phyloP scores from a whole-genome alignment of 2,113 vertebrate genomes.

The Limanda limanda region DNA sequence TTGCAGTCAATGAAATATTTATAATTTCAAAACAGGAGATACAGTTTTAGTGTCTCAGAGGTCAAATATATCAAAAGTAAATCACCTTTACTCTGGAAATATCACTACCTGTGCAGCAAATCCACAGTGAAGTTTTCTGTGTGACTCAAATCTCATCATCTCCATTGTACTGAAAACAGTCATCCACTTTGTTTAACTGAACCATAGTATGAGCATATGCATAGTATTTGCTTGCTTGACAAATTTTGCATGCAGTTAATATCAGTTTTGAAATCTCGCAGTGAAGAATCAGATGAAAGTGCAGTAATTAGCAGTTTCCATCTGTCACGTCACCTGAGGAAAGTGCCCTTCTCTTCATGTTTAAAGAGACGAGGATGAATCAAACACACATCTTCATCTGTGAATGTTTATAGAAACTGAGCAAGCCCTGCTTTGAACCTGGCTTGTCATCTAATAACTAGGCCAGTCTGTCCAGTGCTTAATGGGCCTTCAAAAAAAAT shows the following conservation, averaged over 20 bases:
- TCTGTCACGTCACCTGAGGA: conserved; percentile 65
- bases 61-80: neutral
- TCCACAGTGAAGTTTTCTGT: neutral
- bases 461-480: conserved; percentile 20
- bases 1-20: neutral
- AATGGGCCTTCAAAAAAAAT: conserved; percentile 45
- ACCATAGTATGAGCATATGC: neutral
- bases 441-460: conserved; percentile 31
- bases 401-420: conserved; percentile 38
- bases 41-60: neutral
- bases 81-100: neutral
- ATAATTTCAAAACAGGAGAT: neutral
- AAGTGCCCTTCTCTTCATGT: conserved; percentile 30
- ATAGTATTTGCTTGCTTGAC: conserved; percentile 1
- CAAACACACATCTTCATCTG: conserved; percentile 41
- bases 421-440: conserved; percentile 49
- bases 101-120: neutral
- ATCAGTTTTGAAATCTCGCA: conserved; percentile 20
- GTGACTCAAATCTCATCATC: neutral
- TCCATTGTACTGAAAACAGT: neutral
- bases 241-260: neutral
- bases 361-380: conserved; percentile 48
- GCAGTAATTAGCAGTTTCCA: conserved; percentile 66
- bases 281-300: conserved; percentile 48
- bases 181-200: neutral